Conservation (phyloP, 2,113 vertebrate genomes). For the Lepus timidus region DNA sequence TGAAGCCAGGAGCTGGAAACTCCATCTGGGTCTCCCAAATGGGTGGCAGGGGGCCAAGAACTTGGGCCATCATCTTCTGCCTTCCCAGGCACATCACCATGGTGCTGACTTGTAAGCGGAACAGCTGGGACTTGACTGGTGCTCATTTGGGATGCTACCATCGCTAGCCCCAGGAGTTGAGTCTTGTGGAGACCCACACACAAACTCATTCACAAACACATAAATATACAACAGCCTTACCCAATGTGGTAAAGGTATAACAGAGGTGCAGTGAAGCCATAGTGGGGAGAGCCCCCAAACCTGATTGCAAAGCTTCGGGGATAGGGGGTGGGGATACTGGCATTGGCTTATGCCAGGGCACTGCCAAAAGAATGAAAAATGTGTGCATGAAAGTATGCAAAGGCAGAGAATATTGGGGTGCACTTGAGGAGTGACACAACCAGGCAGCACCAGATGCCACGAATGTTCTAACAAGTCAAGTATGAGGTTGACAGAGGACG, state of each 20-base stretch:
- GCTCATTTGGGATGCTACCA: no score
- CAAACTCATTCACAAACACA: no score
- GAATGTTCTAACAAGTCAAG: not conserved
- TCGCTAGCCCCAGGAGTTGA: not conserved
- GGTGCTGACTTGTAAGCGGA: no score
- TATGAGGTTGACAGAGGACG: not conserved
- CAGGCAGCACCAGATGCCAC: not conserved
- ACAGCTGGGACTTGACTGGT: no score
- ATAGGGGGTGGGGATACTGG: no score
- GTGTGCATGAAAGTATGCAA: not conserved
- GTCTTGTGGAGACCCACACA: not conserved
- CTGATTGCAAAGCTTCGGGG: not conserved
- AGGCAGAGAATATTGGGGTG: accelerated
- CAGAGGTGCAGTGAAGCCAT: not conserved
- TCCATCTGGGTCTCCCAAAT: no score
- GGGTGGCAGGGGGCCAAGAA: no score
- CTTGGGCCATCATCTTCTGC: no score
- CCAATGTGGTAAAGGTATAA: not conserved
- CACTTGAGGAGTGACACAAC: not conserved
- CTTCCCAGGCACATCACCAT: no score
- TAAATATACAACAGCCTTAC: not conserved
- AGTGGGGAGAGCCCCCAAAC: not conserved
- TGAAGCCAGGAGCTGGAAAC: no score
- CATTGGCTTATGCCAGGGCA: accelerated
- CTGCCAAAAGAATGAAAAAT: not conserved